Evolutionary conservation across 2,888 invertebrate genomes (phyloP).

Genomic region (Podabrus alpinus): DNA sequence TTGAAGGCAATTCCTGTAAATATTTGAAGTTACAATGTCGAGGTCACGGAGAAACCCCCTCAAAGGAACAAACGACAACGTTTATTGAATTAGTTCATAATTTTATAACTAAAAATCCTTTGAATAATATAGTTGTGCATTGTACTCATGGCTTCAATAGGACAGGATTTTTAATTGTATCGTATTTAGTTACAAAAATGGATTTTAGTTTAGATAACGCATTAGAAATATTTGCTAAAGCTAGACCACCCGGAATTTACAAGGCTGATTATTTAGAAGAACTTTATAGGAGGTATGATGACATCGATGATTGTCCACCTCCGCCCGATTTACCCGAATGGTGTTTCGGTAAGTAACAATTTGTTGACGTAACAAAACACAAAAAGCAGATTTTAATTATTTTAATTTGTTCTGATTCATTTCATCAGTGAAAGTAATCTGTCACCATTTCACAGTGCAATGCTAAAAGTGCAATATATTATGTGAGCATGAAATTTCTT

Average conservation of each 20-base stretch:
- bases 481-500: neutral
- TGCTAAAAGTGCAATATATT: neutral
- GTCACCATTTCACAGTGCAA: neutral
- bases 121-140: constrained; percentile 82
- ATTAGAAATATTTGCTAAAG: constrained; percentile 73
- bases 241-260: constrained; percentile 94
- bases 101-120: constrained; percentile 79
- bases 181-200: constrained; percentile 85
- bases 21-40: constrained; percentile 89
- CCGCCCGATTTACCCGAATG: constrained; percentile 85
- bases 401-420: neutral
- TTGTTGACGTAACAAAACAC: neutral
- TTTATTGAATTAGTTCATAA: constrained; percentile 81
- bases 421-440: neutral
- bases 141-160: constrained; percentile 99
- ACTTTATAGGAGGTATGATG: constrained; percentile 80
- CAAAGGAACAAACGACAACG: constrained; percentile 77
- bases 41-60: constrained; percentile 93
- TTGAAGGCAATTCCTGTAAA: constrained; percentile 75
- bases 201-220: constrained; percentile 87
- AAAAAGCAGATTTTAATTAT: neutral
- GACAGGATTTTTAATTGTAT: constrained; percentile 92
- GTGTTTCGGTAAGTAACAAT: constrained; percentile 68
- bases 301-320: constrained; percentile 68
- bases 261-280: constrained; percentile 94